Base-by-base conservation (phyloP, 2,888 invertebrate species). In the Drosophila nr. fundita region DNA sequence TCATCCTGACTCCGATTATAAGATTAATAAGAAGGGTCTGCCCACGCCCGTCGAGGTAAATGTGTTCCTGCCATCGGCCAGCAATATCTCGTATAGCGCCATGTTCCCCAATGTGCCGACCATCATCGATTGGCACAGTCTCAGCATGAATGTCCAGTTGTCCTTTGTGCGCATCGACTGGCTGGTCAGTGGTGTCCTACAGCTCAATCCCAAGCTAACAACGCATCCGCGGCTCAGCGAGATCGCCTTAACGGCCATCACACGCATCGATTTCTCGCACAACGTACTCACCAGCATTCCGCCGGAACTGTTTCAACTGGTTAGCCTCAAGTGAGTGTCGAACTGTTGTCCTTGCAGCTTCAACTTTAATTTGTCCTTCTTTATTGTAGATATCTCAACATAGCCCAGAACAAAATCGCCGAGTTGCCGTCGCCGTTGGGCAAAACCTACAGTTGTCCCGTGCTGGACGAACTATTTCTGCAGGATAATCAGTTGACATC, bases 71-170 rank as follows among this genome's bases (percentile, higher is more conserved):
- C 94, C 93, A 11, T 92, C 95, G 2, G 94, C 96, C 91, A 95
- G 95, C 49, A 95, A 95, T 29, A 94, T 96, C 42, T 96, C 97
- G 0, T 97, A 96, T 92, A 96, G 96, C 82, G 95, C 96, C 13
- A 94, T 97, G 83, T 97, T 97, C 91, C 97, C 98, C 1, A 96
- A 96, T 80, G 95, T 96, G 13, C 95, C 98, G 0, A 97, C 97
- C 1, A 96, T 97, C 95, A 95, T 99, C 58, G 97, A 98, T 93
- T 99, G 99, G 99, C 97, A 98, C 82, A 96, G 97, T 87, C 55
- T 87, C 27, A 96, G 91, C 52, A 91, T 97, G 81, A 95, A 95
- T 82, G 96, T 95, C 82, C 94, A 95, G 71, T 92, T 97, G 66
- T 95, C 95, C n/a, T 95, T 95, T 82, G 94, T 98, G 15, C 96